These are phyloP conservation scores for Bagarius yarrelli DNA, from an alignment of 2,113 vertebrate species.

Conservation along the genomic window DNA sequence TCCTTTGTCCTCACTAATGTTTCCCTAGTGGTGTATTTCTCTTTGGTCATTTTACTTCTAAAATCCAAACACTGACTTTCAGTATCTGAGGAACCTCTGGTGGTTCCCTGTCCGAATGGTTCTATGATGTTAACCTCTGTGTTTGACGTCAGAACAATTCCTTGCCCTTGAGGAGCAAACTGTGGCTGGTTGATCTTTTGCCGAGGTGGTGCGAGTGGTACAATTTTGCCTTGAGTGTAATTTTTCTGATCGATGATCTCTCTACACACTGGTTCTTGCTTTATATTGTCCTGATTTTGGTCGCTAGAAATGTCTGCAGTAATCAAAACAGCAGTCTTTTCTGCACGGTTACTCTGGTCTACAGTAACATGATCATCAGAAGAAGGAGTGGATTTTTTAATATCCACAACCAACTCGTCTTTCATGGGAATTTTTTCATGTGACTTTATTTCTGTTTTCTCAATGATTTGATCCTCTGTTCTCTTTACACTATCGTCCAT, in stretches of 20 bases:
- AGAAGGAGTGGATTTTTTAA: neutral
- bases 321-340: neutral
- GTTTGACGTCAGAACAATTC: neutral
- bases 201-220: neutral
- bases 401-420: neutral
- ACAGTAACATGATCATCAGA: neutral
- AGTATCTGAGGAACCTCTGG: neutral
- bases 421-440: slow-evolving; percentile 11
- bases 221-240: neutral
- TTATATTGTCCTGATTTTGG: neutral
- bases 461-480: neutral
- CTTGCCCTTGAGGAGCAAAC: neutral
- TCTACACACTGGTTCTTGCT: neutral
- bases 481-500: slow-evolving; percentile 9
- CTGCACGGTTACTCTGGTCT: neutral
- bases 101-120: neutral
- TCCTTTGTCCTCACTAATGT: slow-evolving; percentile 6
- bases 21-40: neutral
- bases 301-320: neutral
- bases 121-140: neutral
- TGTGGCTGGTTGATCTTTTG: neutral
- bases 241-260: neutral
- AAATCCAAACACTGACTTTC: slow-evolving; percentile 1
- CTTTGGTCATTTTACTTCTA: neutral
- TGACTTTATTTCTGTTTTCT: slow-evolving; percentile 7